phyloP scores from a whole-genome alignment of 2,888 invertebrate species.

The Brachylomia viminalis region DNA sequence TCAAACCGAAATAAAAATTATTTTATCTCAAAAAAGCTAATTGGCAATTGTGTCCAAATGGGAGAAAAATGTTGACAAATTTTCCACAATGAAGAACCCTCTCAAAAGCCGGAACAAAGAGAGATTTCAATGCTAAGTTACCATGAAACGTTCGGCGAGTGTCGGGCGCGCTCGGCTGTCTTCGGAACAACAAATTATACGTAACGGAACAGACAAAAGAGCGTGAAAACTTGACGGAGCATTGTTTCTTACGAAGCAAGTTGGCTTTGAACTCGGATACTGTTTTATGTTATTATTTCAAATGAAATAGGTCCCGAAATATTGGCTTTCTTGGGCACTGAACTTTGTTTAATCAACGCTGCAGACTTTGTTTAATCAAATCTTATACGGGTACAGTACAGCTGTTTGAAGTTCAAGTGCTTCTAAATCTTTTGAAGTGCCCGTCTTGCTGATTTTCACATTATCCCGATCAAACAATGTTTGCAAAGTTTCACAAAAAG shows the following conservation, averaged over 20 bases:
- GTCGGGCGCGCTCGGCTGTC: conserved; percentile 41
- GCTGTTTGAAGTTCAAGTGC: conserved; percentile 39
- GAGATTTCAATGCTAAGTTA: conserved; percentile 65
- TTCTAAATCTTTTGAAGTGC: conserved; percentile 55
- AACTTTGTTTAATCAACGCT: conserved; percentile 57
- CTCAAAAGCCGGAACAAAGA: conserved; percentile 67
- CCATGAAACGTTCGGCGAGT: conserved; percentile 49
- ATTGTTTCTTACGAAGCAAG: conserved; percentile 52
- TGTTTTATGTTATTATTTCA: conserved; percentile 59
- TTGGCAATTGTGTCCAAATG: conserved; percentile 66
- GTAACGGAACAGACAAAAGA: conserved; percentile 43
- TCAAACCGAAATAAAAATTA: conserved; percentile 58
- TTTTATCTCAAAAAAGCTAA: conserved; percentile 63
- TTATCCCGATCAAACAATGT: conserved; percentile 49
- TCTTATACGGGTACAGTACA: conserved; percentile 52
- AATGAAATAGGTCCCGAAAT: conserved; percentile 51
- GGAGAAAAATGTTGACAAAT: conserved; percentile 66
- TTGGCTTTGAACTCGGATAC: conserved; percentile 61
- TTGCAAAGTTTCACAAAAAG: conserved; percentile 45
- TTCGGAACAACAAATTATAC: conserved; percentile 53
- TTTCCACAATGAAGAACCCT: conserved; percentile 65
- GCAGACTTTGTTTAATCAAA: conserved; percentile 60
- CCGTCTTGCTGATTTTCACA: conserved; percentile 46
- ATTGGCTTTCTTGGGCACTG: conserved; percentile 48
- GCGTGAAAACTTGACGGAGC: conserved; percentile 51